These are phyloP conservation scores for Empis stercorea DNA, from an alignment of 2,888 invertebrate species.

Conservation along the genomic window DNA sequence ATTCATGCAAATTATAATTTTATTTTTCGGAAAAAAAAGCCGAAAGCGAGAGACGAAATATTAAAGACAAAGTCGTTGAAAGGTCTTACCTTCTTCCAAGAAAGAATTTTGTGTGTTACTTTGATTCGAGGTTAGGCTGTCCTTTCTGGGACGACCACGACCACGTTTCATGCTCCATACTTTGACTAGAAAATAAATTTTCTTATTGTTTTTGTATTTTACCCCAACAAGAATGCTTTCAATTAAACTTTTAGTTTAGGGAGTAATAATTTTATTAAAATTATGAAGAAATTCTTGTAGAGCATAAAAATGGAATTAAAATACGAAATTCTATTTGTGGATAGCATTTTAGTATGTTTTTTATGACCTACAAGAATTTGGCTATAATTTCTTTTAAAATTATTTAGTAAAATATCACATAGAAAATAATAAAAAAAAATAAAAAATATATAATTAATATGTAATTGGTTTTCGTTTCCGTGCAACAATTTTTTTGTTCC, in stretches of 20 bases:
- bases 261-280: too few relatives aligned
- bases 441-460: conserved; percentile 8
- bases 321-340: too few relatives aligned
- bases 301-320: too few relatives aligned
- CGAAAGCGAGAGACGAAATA: background rate
- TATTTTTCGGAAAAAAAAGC: background rate
- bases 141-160: conserved; percentile 44
- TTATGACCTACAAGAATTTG: background rate
- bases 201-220: background rate
- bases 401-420: background rate
- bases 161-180: conserved; percentile 43
- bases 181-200: conserved; percentile 30
- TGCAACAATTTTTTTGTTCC: background rate
- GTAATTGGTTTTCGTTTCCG: too few relatives aligned
- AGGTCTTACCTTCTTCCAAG: conserved; percentile 52
- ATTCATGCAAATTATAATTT: background rate
- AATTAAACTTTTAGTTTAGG: too few relatives aligned
- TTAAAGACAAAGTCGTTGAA: too few relatives aligned
- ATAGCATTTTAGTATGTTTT: conserved; percentile 4
- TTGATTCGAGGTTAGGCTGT: conserved; percentile 39
- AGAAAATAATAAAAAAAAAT: conserved; percentile 10
- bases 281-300: too few relatives aligned
- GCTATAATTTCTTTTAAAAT: background rate
- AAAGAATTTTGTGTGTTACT: conserved; percentile 51
- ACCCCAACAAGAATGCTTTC: too few relatives aligned